phyloP scores from a whole-genome alignment of 1,140 invertebrate species.

The Apis laboriosa region DNA sequence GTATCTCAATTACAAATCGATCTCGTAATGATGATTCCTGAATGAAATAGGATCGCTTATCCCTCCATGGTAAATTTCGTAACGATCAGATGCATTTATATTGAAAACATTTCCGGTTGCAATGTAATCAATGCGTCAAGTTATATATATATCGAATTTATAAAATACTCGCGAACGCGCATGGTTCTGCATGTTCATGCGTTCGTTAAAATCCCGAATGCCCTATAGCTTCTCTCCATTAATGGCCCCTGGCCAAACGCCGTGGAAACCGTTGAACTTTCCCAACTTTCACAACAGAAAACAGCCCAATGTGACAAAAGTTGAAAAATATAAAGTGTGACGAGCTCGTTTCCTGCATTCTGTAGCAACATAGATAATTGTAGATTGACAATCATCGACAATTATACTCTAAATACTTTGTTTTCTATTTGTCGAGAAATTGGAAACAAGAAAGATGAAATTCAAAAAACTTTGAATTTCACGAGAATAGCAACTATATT shows the following conservation, averaged over 20 bases:
- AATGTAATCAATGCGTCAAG: constrained; percentile 6
- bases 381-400: background rate
- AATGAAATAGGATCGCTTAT: background rate
- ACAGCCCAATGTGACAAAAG: background rate
- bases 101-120: constrained; percentile 24
- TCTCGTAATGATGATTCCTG: constrained; percentile 32
- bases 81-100: constrained; percentile 33
- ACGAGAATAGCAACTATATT: background rate
- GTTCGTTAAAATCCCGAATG: background rate
- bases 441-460: background rate
- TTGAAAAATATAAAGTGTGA: constrained; percentile 11
- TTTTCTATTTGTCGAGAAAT: background rate
- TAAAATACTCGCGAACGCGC: constrained; percentile 25
- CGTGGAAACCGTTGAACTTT: constrained; percentile 42
- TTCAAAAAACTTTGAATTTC: background rate
- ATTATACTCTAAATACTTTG: too few relatives aligned
- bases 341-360: background rate
- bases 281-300: constrained; percentile 30
- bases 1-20: constrained; percentile 32
- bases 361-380: background rate
- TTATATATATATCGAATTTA: constrained; percentile 20
- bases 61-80: constrained; percentile 3
- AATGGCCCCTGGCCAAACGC: constrained; percentile 37
- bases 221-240: background rate
- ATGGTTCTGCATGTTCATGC: background rate